Percentiles rank a stretch among this genome's conserved stretches.
These are phyloP conservation scores for Gastrophysa polygoni DNA, from an alignment of 2,888 invertebrate genomes.

Conservation along the genomic window DNA sequence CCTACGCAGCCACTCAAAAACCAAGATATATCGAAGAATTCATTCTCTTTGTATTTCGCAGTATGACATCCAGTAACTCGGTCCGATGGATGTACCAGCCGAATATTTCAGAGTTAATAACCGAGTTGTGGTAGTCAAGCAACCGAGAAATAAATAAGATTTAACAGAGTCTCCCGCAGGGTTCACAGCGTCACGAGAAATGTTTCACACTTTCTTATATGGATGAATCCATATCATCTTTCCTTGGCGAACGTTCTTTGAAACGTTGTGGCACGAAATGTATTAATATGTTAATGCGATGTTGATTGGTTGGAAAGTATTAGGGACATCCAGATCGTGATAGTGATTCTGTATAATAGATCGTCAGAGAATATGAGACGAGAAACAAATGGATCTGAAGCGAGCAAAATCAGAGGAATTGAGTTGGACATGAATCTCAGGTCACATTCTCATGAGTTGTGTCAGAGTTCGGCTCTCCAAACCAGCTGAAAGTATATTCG, in stretches of 20 bases:
- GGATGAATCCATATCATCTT: constrained; percentile 51
- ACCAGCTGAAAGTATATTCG: constrained; percentile 3
- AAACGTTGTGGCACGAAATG: constrained; percentile 35
- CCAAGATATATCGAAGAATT: constrained; percentile 34
- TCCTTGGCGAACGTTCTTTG: constrained; percentile 36
- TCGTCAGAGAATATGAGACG: too few species aligned
- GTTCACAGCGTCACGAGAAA: constrained; percentile 52
- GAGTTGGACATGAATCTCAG: too few species aligned
- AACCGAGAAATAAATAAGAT: constrained; percentile 54
- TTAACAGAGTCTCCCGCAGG: constrained; percentile 55
- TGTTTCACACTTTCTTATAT: constrained; percentile 56
- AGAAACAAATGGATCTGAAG: too few species aligned
- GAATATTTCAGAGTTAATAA: constrained; percentile 52
- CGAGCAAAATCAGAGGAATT: too few species aligned
- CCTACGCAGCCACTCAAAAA: constrained; percentile 30
- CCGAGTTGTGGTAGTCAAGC: constrained; percentile 51
- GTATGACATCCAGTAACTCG: constrained; percentile 43
- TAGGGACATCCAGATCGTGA: not conserved
- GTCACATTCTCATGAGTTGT: too few species aligned
- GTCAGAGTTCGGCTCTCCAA: constrained; percentile 4
- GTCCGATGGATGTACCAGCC: constrained; percentile 46
- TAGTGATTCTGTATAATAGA: too few species aligned
- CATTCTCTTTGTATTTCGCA: constrained; percentile 40
- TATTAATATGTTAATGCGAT: constrained; percentile 47
- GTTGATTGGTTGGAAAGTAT: constrained; percentile 9